A percentile compares a stretch with the other conserved stretches of the same genome.
These are phyloP conservation scores for Drosophila quadrilineata DNA, from an alignment of 1,140 invertebrate genomes.

Conservation along the genomic window DNA sequence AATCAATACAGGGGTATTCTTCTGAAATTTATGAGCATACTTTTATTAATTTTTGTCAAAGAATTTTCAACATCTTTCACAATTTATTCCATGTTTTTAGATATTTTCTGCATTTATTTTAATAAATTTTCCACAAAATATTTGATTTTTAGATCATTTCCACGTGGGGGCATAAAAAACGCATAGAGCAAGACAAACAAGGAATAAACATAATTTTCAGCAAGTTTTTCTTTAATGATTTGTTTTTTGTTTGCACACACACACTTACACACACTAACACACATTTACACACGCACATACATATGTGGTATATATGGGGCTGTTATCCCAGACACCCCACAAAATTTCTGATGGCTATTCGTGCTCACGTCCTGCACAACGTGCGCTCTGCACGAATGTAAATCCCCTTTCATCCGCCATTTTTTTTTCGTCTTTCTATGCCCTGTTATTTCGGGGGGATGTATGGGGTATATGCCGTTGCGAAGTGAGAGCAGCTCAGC, in stretches of 20 bases:
- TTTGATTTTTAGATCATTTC: not conserved
- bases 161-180: not conserved
- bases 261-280: not conserved
- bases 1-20: too few relatives aligned
- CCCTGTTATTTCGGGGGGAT: too few relatives aligned
- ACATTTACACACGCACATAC: not conserved
- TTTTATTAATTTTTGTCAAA: too few relatives aligned
- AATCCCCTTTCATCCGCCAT: conserved; percentile 4
- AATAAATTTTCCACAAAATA: not conserved
- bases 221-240: conserved; percentile 54
- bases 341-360: conserved; percentile 15
- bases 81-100: not conserved
- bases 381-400: conserved; percentile 26
- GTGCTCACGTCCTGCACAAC: conserved; percentile 19
- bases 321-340: not conserved
- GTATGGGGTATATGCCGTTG: too few relatives aligned
- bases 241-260: conserved; percentile 47
- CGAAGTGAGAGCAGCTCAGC: too few relatives aligned
- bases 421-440: too few relatives aligned
- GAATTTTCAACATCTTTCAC: too few relatives aligned
- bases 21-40: too few relatives aligned
- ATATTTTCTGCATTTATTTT: too few relatives aligned
- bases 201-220: conserved; percentile 49
- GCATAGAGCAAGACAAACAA: conserved; percentile 42
- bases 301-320: not conserved